Base-by-base conservation (phyloP, 2,797 vertebrate genomes). In the Eulemur albifrons region DNA sequence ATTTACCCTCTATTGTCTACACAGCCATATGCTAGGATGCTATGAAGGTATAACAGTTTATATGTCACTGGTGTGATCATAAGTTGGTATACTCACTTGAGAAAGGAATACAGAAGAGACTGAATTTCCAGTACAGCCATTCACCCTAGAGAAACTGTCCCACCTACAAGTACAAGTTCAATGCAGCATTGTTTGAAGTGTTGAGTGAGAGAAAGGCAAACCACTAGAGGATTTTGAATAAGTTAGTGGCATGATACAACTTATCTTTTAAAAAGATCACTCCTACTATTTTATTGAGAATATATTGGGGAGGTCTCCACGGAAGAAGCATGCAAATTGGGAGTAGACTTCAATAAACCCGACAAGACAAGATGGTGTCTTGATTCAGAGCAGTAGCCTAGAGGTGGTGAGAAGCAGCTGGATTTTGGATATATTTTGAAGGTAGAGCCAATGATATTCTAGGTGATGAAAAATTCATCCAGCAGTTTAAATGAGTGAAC, bases 41-140 rank as follows among this genome's bases (percentile, higher is more conserved):
- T 90, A 38, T 2, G 2, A 30, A 86, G 32, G 21, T 25, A 35
- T 50, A 57, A 76, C 32, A 27, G 3, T 25, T 65, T 35, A 12
- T 38, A 8, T 18, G 1, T 59, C 85, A 52, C 4, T 81, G 18
- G 8, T 77, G 0, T 90, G 20, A 79, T 57, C 38, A 79, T 45
- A 86, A 90, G 69, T 70, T 79, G 45, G 6, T 52, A 20, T 48
- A 50, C 82, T 13, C 25, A 48, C 48, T 80, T 92, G 59, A 92
- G 5, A 61, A 79, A 69, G 15, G 59, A 77, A n/a, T 69, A 80
- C 12, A 15, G 20, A 85, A 50, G 32, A 65, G 8, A 25, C 7
- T 67, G 27, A 48, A 93, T 61, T 92, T 73, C 27, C 59, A 5
- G 48, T 35, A 1, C 7, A 83, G 50, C 5, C 32, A 35, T 61